Evolutionary conservation across 1,140 invertebrate genomes (phyloP), one percentile per base, ranked within the genome.

Genomic region (Bombus difficillimus): DNA sequence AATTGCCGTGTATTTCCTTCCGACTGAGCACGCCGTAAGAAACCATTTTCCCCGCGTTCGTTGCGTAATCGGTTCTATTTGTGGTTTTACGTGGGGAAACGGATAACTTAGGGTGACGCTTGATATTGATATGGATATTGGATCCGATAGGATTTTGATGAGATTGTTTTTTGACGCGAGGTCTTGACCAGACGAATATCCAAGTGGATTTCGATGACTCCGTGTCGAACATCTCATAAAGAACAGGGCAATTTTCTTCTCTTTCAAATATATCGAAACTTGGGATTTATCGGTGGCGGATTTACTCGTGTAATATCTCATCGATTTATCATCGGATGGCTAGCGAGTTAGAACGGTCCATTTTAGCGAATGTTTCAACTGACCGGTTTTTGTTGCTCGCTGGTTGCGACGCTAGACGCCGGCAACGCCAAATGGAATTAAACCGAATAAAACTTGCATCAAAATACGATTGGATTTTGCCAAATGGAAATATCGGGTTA

Each of bases 401-500:
- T 25, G 25, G 34, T 6, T 10, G 18, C 43, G 2, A 32, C 9
- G 18, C 41, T n/a, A 74, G 13, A 10, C 5, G n/a, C 15, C 22
- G 73, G 34, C 2, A 57, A 57, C 74, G 25, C 47, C 25, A 32
- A 39, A 72, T n/a, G 47, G 69, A 72, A 73, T 72, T 72, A 81
- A 81, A 81, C 6, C 47, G 68, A 47, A 53, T 10, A n/a, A 53
- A 39, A 43, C 47, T 39, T 22, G 69, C 53, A 32, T 39, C 28
- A 8, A 73, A 73, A 59, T 62, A 18, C 79, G 28, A 59, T 81
- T 73, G 47, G 69, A 73, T 59, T 53, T 68, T 53, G 53, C 9
- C 43, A 32, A 71, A 71, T 69, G 78, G 37, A 57, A 81, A 81
- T 71, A 71, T 47, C 47, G 37, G 3, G 13, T 80, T 71, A 13